Conservation (phyloP, 2,797 vertebrate genomes). For the Lepilemur septentrionalis region DNA sequence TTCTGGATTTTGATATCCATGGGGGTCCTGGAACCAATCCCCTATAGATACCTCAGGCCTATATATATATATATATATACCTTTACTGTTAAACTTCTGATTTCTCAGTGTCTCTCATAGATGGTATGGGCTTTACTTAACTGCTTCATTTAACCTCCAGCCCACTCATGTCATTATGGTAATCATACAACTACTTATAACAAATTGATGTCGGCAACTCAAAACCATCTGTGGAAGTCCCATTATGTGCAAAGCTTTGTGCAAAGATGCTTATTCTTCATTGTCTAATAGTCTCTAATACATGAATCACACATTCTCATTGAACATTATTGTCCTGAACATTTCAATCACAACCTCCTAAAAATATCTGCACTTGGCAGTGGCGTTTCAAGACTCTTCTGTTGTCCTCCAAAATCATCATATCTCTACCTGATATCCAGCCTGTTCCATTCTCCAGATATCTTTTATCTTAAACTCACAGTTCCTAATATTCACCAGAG, state of each 20-base stretch:
- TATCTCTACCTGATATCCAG: not conserved
- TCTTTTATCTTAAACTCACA: not conserved
- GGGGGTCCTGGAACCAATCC: not conserved
- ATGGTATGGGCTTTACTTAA: not conserved
- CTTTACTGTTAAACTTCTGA: not conserved
- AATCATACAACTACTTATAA: not conserved
- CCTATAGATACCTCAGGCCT: not conserved
- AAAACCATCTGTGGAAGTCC: constrained; percentile 2
- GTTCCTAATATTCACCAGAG: not conserved
- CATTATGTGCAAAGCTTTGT: not conserved
- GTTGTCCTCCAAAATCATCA: not conserved
- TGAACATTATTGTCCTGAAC: not conserved
- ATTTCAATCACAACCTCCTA: not conserved
- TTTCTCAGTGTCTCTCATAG: not conserved
- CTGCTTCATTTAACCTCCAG: not conserved
- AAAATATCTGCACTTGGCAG: not conserved
- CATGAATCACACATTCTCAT: not conserved
- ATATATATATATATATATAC: not conserved
- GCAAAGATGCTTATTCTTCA: not conserved
- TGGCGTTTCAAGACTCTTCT: not conserved
- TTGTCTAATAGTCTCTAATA: not conserved
- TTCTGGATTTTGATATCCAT: not conserved
- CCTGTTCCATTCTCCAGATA: not conserved
- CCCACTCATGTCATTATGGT: not conserved
- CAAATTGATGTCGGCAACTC: not conserved